Evolutionary conservation across 2,797 vertebrate genomes (phyloP).

Genomic region (Acrocephalus scirpaceus): DNA sequence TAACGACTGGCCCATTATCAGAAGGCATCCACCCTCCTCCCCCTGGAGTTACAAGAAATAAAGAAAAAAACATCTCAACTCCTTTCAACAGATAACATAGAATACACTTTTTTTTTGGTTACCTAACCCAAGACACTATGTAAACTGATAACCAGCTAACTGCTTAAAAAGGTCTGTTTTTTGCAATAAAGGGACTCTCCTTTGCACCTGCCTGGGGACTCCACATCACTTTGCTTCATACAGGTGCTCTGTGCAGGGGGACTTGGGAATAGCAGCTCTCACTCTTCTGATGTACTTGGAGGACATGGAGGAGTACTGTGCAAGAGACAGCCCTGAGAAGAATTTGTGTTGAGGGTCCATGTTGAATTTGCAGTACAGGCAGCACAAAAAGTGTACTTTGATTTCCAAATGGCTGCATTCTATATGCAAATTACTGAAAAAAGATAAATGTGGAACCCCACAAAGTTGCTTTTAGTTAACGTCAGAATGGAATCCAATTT

Average conservation of each 20-base stretch:
- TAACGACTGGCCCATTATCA: too few relatives aligned
- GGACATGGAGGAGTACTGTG: accelerated
- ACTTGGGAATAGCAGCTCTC: neutral
- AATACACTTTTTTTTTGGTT: too few relatives aligned
- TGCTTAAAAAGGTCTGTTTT: neutral
- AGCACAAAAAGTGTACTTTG: neutral
- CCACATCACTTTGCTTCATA: accelerated
- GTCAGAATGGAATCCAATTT: slow-evolving; percentile 8
- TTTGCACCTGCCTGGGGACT: neutral
- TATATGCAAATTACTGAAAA: slow-evolving; percentile 7
- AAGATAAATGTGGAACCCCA: neutral
- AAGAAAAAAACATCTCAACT: too few relatives aligned
- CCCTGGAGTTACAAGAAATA: too few relatives aligned
- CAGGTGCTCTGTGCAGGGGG: too few relatives aligned
- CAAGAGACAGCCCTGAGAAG: neutral
- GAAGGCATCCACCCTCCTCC: too few relatives aligned
- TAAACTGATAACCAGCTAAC: neutral
- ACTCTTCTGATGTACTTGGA: neutral
- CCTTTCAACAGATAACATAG: too few relatives aligned
- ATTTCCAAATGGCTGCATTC: slow-evolving; percentile 51
- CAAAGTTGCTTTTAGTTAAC: slow-evolving; percentile 5
- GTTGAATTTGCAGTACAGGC: neutral
- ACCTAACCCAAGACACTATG: too few relatives aligned
- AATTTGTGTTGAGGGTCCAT: neutral
- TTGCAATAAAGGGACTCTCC: neutral